A percentile compares a stretch with the other conserved stretches of the same genome.
Conservation (phyloP, 2,797 vertebrate genomes). For the Amphiprion clarkii region DNA sequence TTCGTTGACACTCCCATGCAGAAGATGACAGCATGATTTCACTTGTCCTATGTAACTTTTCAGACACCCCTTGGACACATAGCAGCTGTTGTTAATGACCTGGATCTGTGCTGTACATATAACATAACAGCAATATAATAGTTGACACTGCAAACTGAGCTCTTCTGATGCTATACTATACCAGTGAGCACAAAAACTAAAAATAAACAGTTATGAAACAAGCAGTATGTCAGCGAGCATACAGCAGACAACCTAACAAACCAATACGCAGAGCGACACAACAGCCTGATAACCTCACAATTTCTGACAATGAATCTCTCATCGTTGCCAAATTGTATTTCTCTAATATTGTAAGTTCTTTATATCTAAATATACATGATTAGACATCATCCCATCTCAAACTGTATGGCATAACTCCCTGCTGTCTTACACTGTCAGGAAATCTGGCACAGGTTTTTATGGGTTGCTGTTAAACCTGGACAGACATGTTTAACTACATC, state of each 20-base stretch:
- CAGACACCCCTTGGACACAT: neutral
- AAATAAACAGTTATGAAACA: neutral
- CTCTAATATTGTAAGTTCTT: neutral
- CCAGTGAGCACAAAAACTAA: neutral
- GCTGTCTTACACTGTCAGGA: constrained; percentile 14
- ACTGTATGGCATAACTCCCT: neutral
- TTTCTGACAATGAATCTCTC: neutral
- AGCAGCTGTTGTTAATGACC: neutral
- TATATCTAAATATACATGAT: neutral
- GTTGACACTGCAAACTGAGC: neutral
- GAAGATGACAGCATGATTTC: neutral
- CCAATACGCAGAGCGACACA: too few relatives aligned
- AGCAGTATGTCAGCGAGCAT: constrained; percentile 1
- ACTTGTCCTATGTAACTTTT: neutral
- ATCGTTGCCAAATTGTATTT: too few relatives aligned
- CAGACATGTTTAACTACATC: constrained; percentile 56
- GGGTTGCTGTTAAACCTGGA: constrained; percentile 46
- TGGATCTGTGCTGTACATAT: neutral
- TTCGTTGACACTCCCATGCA: neutral
- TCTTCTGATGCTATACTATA: neutral
- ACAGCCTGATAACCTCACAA: neutral
- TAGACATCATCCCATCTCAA: neutral
- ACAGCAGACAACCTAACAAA: neutral
- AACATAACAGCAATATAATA: neutral
- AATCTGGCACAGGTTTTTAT: constrained; percentile 39